Conservation (phyloP, 2,888 invertebrate genomes). For the Spilarctia lutea region DNA sequence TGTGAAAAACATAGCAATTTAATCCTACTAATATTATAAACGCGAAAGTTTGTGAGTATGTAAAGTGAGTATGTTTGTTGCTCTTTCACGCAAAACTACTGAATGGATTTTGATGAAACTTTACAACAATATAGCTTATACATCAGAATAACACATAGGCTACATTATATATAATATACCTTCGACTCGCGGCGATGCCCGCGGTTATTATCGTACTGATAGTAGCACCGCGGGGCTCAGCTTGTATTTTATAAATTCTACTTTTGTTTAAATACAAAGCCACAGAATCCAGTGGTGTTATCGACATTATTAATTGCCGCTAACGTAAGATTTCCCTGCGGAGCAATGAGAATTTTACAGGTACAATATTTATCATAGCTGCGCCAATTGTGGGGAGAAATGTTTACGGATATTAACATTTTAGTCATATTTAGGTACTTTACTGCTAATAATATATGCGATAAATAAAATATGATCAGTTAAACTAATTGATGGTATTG, state of each 20-base stretch:
- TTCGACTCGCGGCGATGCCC: too few species aligned
- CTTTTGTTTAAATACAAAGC: slow-evolving; percentile 1
- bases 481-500: not conserved
- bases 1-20: too few species aligned
- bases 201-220: too few species aligned
- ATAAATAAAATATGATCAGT: not conserved
- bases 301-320: slow-evolving; percentile 12
- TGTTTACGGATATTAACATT: not conserved
- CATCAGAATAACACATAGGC: too few species aligned
- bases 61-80: too few species aligned
- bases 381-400: not conserved
- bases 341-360: slow-evolving; percentile 4
- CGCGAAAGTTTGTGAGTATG: too few species aligned
- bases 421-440: not conserved
- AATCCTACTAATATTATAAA: too few species aligned
- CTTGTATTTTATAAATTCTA: not conserved
- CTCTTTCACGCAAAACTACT: too few species aligned
- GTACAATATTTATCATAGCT: slow-evolving; percentile 9
- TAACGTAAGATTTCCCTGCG: slow-evolving; percentile 15
- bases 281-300: not conserved
- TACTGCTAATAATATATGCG: not conserved
- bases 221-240: too few species aligned
- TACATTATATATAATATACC: too few species aligned
- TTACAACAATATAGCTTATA: too few species aligned
- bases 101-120: too few species aligned